Base-by-base conservation (phyloP, 2,888 invertebrate genomes). In the Thera obeliscata region DNA sequence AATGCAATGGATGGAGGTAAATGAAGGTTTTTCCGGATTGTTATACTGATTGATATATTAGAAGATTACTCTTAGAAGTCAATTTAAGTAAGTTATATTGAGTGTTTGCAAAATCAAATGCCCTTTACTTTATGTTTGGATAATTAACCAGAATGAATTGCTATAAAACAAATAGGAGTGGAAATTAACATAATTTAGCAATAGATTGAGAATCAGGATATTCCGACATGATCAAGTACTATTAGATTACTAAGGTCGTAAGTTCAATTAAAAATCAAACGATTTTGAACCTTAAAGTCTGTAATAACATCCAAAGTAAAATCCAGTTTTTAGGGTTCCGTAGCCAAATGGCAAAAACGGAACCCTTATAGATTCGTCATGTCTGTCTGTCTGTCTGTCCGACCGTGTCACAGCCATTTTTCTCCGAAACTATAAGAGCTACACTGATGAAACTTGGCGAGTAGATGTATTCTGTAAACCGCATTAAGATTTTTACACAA, bases 1-100 rank as follows among this genome's bases (percentile, higher is more conserved):
- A 57, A 46, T 46, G 11, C 36, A 50, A 35, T 59, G 49, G 4
- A 50, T 48, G 59, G 62, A 61, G 60, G 22, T 61, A 52, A 9
- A 55, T 48, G 63, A 59, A 70, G 61, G 69, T 58, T 66, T 62
- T 62, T 7, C 52, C 61, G 65, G 4, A 65, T 55, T 12, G 61
- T 68, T 59, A 62, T 50, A 43, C 55, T 48, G 56, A 69, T 64
- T 57, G 12, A 48, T 52, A 35, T 35, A 35, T 54, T 9, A 54
- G 54, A 5, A 35, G 35, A 54, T 9, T 46, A 46, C 9, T 41
- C 41, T 5, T 2, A 46, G 8, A 46, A 8, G 9, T 46, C 8
- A 5, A 5, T 22, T 6, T 2, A 22, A 50, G 12, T 22, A 50
- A 50, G 7, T 12, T 12, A 2, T 6, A 2, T 1, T 54, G 9